These are phyloP conservation scores for Palythoa caribaeorum DNA, from an alignment of 92 coral and sea anemone species.

Conservation along the genomic window DNA sequence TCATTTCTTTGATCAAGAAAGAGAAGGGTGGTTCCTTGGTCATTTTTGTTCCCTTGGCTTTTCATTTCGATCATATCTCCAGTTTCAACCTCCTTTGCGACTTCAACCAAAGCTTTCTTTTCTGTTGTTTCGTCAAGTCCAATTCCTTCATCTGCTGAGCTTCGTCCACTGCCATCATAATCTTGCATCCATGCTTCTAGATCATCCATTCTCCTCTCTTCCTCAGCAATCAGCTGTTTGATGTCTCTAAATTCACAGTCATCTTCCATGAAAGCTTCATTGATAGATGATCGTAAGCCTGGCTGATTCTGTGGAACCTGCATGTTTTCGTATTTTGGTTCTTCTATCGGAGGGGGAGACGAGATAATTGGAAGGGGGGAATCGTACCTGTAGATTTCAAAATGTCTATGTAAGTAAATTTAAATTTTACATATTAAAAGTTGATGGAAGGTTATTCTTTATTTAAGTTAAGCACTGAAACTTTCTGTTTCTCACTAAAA, in stretches of 20 bases:
- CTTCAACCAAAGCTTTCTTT: neutral
- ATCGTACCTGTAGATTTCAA: neutral
- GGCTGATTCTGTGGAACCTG: neutral
- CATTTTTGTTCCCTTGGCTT: neutral
- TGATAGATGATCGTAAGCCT: neutral
- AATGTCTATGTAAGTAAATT: too few species aligned
- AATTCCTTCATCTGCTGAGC: slow-evolving; percentile 38
- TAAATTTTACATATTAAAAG: too few species aligned
- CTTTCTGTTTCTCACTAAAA: neutral
- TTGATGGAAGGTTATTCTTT: neutral
- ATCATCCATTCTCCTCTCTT: slow-evolving; percentile 2
- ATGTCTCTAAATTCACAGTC: slow-evolving; percentile 16
- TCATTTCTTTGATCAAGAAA: neutral
- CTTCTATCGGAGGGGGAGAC: neutral
- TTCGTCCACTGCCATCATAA: neutral
- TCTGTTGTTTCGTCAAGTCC: slow-evolving; percentile 19
- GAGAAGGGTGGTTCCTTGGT: neutral
- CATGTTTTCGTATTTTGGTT: neutral
- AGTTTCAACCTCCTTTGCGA: neutral
- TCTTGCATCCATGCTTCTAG: slow-evolving; percentile 15
- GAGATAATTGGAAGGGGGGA: slow-evolving; percentile 21
- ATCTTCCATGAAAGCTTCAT: slow-evolving; percentile 11
- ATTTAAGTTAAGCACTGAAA: neutral
- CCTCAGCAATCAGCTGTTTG: slow-evolving; percentile 20
- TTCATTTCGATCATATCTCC: neutral